Percentiles rank a stretch among this genome's conserved stretches.
Conservation (phyloP, 2,888 invertebrate genomes). For the Plemyria rubiginata region DNA sequence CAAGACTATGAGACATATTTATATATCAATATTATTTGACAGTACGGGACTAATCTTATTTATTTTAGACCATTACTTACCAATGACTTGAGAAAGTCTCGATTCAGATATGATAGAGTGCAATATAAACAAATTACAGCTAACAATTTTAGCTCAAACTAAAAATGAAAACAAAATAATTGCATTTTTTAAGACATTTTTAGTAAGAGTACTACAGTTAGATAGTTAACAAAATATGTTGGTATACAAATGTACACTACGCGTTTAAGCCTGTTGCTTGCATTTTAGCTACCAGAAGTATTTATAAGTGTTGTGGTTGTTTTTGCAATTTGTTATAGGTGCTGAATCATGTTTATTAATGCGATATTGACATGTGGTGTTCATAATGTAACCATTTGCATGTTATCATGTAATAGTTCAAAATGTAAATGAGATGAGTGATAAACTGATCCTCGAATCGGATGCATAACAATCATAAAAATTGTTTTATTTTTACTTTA, state of each 20-base stretch:
- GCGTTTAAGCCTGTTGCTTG: constrained; percentile 1
- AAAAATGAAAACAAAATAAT: neutral
- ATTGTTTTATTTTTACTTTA: neutral
- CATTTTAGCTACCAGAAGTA: constrained; percentile 10
- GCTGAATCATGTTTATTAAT: neutral
- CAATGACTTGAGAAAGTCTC: neutral
- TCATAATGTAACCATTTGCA: no score
- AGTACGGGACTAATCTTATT: neutral
- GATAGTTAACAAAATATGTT: no score
- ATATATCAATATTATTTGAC: neutral
- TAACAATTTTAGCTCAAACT: neutral
- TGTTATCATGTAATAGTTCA: no score
- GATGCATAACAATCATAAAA: neutral
- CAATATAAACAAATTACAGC: no score
- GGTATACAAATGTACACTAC: neutral
- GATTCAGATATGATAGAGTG: neutral
- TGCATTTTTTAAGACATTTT: no score
- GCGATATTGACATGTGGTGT: no score
- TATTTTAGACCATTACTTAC: neutral
- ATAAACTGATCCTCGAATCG: neutral
- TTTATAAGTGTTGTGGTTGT: constrained; percentile 22
- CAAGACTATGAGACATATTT: neutral
- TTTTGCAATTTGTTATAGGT: neutral
- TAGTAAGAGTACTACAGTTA: no score
- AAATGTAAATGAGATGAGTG: no score